phyloP scores from a whole-genome alignment of 2,888 invertebrate species.

The Plebejus anna region DNA sequence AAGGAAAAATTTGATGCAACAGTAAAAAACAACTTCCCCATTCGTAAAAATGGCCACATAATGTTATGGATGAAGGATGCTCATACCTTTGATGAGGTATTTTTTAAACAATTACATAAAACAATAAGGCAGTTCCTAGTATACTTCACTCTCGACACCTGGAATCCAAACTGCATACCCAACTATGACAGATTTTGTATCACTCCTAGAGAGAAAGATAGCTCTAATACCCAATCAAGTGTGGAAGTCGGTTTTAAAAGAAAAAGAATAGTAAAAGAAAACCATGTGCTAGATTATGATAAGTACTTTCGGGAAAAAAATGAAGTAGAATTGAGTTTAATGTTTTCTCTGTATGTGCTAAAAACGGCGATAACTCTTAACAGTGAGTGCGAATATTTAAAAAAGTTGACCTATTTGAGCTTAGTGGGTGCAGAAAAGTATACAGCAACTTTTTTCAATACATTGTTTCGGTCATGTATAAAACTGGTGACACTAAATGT shows the following conservation, averaged over 20 bases:
- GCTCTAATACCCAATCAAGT: conserved; percentile 22
- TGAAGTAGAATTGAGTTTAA: conserved; percentile 47
- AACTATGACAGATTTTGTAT: conserved; percentile 50
- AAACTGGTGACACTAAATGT: conserved; percentile 57
- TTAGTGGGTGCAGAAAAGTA: conserved; percentile 51
- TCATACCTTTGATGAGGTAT: conserved; percentile 51
- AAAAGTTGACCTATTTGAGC: conserved; percentile 60
- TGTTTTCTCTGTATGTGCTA: conserved; percentile 43
- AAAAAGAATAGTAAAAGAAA: conserved; percentile 45
- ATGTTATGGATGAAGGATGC: conserved; percentile 56
- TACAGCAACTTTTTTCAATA: conserved; percentile 54
- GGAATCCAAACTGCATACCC: conserved; percentile 34
- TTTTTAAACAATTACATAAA: conserved; percentile 50
- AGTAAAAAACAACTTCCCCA: conserved; percentile 36
- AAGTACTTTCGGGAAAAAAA: conserved; percentile 47
- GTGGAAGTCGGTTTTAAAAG: conserved; percentile 42
- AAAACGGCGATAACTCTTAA: conserved; percentile 48
- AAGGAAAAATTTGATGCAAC: conserved; percentile 46
- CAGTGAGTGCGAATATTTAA: conserved; percentile 48
- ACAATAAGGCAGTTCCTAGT: conserved; percentile 51
- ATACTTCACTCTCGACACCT: conserved; percentile 38
- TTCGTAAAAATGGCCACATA: conserved; percentile 48
- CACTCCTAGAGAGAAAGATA: conserved; percentile 36
- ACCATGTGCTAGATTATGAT: conserved; percentile 54
- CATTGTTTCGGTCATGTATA: conserved; percentile 53